Base-by-base conservation (phyloP, 2,888 invertebrate genomes). In the Caenorhabditis sinica region DNA sequence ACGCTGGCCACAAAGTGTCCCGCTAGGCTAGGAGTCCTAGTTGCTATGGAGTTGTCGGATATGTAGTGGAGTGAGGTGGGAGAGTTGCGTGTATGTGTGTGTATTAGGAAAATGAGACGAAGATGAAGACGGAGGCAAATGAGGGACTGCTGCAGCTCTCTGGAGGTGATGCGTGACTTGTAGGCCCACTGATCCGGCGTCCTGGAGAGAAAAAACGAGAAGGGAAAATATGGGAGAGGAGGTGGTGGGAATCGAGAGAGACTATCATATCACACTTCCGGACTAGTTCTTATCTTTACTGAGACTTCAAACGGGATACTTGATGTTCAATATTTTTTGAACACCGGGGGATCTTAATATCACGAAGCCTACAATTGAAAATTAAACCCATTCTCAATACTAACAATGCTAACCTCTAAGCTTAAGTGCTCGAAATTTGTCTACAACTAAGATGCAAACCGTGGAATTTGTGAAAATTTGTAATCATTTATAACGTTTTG, bases 41-140 rank as follows among this genome's bases (percentile, higher is more conserved):
- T 80, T 80, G 80, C 80, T 80, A 80, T 80, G 80, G 80, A 49
- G 80, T 80, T 72, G 80, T 65, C 60, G 58, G 43, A 58, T 49
- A 66, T 9, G 51, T 56, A 65, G 72, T 33, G 60, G 76, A 11
- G 30, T 33, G 30, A 69, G 53, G 53, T 20, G 60, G 30, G 33
- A 17, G 60, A 30, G 60, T 60, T 60, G 63, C 43, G 74, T 63
- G 11, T 69, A 71, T n/a, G 69, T 61, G 69, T 79, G 58, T 79
- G 79, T 79, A 72, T 79, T 79, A 71, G 71, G 65, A 56, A 28
- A 49, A 49, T 49, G 60, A 20, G 51, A 30, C 30, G 17, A 43
- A 4, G 40, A 58, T 30, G 33, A n/a, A 60, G 60, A 45, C 25
- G 43, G 25, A 69, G 43, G 8, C 71, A 65, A 72, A 66, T 65